Percentiles rank a stretch among this genome's conserved stretches.
phyloP scores from a whole-genome alignment of 2,113 vertebrate species.

The Microtus ochrogaster region DNA sequence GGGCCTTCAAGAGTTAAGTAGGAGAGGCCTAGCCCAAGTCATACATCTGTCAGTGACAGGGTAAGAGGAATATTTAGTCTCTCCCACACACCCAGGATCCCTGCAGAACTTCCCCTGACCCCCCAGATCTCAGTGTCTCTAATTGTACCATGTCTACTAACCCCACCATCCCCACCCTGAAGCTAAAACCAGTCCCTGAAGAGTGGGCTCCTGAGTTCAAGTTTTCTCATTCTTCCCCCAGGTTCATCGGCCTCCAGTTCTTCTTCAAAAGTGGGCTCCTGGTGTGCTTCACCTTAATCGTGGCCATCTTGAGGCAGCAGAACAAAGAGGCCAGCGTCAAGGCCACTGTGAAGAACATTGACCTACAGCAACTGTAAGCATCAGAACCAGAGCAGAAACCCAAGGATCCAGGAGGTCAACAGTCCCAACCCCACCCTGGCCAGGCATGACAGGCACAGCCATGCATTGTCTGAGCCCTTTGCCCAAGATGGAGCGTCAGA shows the following conservation, averaged over 20 bases:
- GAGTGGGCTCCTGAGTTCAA: neutral
- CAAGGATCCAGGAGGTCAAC: constrained; percentile 52
- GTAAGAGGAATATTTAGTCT: neutral
- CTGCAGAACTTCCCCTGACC: neutral
- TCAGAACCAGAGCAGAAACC: constrained; percentile 40
- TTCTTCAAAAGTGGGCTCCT: constrained; percentile 87
- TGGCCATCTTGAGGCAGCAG: constrained; percentile 82
- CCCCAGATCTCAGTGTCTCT: neutral
- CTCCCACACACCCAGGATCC: neutral
- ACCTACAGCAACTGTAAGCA: neutral
- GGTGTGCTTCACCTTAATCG: constrained; percentile 85
- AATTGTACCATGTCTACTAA: neutral
- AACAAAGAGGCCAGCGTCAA: constrained; percentile 59
- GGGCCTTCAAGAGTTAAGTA: neutral
- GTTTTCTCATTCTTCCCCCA: constrained; percentile 64
- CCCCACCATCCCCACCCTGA: neutral
- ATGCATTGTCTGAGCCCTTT: neutral
- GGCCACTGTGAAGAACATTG: neutral
- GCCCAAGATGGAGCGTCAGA: neutral
- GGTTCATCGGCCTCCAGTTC: constrained; percentile 90
- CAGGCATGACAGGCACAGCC: neutral
- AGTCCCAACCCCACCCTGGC: neutral
- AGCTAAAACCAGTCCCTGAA: neutral
- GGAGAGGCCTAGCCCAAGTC: neutral
- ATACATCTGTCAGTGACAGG: neutral